phyloP scores from a whole-genome alignment of 2,888 invertebrate species.

The Cistogaster globosa region DNA sequence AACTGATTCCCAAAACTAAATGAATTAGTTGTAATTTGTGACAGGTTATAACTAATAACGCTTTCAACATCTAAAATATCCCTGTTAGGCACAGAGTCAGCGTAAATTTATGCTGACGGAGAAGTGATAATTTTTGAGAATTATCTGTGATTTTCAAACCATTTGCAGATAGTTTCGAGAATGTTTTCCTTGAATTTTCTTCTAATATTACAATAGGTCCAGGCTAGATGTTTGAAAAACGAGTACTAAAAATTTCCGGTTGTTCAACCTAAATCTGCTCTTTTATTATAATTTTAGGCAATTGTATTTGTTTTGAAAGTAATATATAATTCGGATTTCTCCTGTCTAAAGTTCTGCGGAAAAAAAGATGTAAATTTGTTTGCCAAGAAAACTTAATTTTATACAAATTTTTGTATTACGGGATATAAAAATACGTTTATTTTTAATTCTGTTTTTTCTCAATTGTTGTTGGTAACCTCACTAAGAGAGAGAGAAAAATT shows the following conservation, averaged over 20 bases:
- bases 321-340: not conserved
- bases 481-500: too few relatives aligned
- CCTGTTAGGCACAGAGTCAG: too few relatives aligned
- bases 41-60: too few relatives aligned
- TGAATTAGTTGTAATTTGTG: too few relatives aligned
- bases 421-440: not conserved
- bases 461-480: not conserved
- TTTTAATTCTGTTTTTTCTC: not conserved
- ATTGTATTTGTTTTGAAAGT: not conserved
- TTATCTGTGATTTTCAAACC: not conserved
- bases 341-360: not conserved
- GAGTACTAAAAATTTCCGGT: not conserved
- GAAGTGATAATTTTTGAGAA: not conserved
- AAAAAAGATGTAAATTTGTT: not conserved
- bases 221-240: not conserved
- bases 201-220: not conserved
- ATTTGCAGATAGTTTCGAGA: too few relatives aligned
- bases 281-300: constrained; percentile 1
- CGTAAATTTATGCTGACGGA: too few relatives aligned
- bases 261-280: not conserved
- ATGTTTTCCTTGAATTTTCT: too few relatives aligned
- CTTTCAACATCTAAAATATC: not conserved
- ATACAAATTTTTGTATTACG: not conserved
- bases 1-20: too few relatives aligned
- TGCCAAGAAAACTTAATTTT: constrained; percentile 7